Evolutionary conservation across 2,888 invertebrate genomes (phyloP), one percentile per base, ranked within the genome.

Genomic region (Catocala fraxini): DNA sequence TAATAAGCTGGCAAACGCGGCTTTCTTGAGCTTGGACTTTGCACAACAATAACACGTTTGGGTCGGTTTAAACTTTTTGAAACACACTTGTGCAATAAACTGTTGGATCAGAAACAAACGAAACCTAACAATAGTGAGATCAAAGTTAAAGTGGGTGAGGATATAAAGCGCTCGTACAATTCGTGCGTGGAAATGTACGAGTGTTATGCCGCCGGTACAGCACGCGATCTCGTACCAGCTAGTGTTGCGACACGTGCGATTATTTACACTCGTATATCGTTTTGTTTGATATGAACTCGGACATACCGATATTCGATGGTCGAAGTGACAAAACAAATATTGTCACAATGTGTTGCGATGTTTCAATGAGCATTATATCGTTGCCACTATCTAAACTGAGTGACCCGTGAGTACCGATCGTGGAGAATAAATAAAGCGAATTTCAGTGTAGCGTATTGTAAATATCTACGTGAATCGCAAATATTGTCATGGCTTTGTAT

Each of bases 61-160:
- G 5, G 42, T 42, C 42, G n/a, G 35, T n/a, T 25, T 33, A 51
- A 71, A 56, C 56, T 61, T 66, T 49, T 59, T 46, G 60, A 70
- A 78, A 75, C 62, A 59, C 5, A 52, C 1, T 25, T 9, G 15
- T 25, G 52, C 39, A 74, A 70, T 69, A 70, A 74, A 70, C 65
- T 55, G 54, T 61, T 51, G 65, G 68, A 69, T 68, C 64, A 75
- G 75, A 79, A 73, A 63, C 71, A 75, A 80, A 79, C 65, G 70
- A 64, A 70, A 70, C 67, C 54, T 61, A 65, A 67, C 72, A 72
- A 71, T 57, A 69, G n/a, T 65, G 70, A 72, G 71, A 79, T 79
- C 77, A 79, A 71, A 76, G 63, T 75, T 60, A 66, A 63, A 79
- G 71, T 71, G 70, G 70, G 59, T 64, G 68, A 65, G 68, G 59